A percentile compares a stretch with the other conserved stretches of the same genome.
Evolutionary conservation across 2,888 invertebrate species (phyloP).

Genomic region (Polylopha cassiicola): DNA sequence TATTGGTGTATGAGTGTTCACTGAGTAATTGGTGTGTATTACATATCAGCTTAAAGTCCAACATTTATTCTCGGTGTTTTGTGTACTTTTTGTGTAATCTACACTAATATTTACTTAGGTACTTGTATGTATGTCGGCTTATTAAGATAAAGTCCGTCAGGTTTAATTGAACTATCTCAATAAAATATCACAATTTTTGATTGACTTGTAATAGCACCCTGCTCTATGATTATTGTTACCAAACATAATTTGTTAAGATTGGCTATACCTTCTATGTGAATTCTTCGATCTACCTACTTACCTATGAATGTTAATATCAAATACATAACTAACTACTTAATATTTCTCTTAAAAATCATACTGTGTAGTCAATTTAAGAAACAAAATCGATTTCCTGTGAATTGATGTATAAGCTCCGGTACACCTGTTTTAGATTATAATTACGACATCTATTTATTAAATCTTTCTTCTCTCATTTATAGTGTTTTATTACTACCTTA

Average conservation of each 20-base stretch:
- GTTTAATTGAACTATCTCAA: constrained; percentile 21
- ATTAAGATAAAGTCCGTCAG: constrained; percentile 24
- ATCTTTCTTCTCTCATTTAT: constrained; percentile 68
- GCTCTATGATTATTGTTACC: constrained; percentile 37
- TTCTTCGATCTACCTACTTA: constrained; percentile 22
- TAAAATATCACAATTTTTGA: constrained; percentile 32
- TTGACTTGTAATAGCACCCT: constrained; percentile 57
- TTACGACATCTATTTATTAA: constrained; percentile 75
- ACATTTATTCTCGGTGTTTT: background rate
- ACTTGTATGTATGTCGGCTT: no score
- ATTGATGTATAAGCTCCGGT: constrained; percentile 61
- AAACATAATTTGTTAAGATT: constrained; percentile 14
- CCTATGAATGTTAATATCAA: constrained; percentile 39
- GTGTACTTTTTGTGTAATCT: background rate
- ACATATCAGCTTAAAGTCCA: constrained; percentile 42
- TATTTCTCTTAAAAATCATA: constrained; percentile 41
- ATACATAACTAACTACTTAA: constrained; percentile 31
- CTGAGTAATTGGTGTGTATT: constrained; percentile 35
- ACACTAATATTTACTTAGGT: no score
- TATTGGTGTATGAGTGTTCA: constrained; percentile 9
- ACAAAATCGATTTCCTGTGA: constrained; percentile 51
- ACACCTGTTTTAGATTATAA: constrained; percentile 68
- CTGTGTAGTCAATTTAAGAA: constrained; percentile 59
- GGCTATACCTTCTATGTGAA: constrained; percentile 19
- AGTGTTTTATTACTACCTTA: constrained; percentile 43